Conservation (phyloP, 1,140 invertebrate genomes). For the Lithobius niger region DNA sequence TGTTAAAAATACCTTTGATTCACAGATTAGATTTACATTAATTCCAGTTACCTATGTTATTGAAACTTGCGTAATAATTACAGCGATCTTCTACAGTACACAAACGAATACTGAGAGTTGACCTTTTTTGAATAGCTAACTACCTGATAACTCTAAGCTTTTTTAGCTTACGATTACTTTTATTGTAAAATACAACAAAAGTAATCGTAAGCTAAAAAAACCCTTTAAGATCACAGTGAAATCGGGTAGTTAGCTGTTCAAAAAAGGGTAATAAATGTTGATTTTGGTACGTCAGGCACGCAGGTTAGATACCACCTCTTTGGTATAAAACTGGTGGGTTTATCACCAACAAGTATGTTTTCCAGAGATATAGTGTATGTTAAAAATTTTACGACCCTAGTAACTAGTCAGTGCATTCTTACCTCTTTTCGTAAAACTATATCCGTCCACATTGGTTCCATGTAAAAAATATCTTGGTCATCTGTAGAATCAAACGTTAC, state of each 20-base stretch:
- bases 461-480: neutral
- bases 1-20: no score
- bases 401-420: neutral
- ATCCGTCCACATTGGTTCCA: conserved; percentile 3
- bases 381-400: neutral
- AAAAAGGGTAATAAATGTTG: no score
- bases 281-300: neutral
- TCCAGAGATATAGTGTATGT: neutral
- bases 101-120: no score
- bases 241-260: no score
- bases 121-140: no score
- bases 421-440: neutral
- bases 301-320: neutral
- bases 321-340: neutral
- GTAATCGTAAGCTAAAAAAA: neutral
- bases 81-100: no score
- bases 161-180: no score
- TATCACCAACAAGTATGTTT: neutral
- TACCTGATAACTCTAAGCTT: no score
- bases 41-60: no score
- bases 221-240: no score
- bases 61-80: no score
- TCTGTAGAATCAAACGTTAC: neutral
- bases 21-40: no score
- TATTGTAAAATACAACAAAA: neutral